Evolutionary conservation across 92 coral and sea anemone species (phyloP), one percentile per base, ranked within the genome.

Genomic region (Blastomussa wellsi): DNA sequence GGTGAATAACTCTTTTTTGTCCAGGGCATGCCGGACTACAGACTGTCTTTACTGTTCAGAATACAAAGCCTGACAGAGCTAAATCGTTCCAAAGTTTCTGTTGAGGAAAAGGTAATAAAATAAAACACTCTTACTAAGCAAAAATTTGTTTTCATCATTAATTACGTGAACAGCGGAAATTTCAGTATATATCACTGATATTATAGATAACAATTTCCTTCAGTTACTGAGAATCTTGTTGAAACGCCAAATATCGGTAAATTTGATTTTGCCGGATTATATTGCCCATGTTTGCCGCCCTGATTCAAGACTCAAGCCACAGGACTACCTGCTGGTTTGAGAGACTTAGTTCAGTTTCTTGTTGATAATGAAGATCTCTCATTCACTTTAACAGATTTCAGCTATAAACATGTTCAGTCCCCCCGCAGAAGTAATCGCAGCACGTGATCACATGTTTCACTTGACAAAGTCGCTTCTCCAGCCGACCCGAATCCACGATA

Each of bases 381-480:
- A 57, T 57, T 62, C 16, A 26, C 31, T n/a, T 57, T 62, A 3
- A 32, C 86, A 95, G 98, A 88, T 96, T 57, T 93, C 98, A 32
- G 98, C 98, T 4, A 73, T 93, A 67, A 96, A 96, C 88, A 93
- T 96, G 93, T 96, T 92, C 76, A 94, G 84, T 65, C 99, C 99
- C 44, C 99, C 99, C 2, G 76, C 82, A 57, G 99, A 94, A 68
- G 95, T 96, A 13, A 90, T 96, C 7, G 99, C 99, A 72, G 91
- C 99, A 69, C 98, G 98, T 91, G 99, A 96, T 86, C 99, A 96
- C 78, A 94, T 96, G 98, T 88, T 96, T 19, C 99, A 96, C 81
- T 95, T 94, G 81, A 98, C 95, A 36, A 93, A 97, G 73, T 94
- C 99, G 1, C 86, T 96, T 79, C 89, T 89, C 8, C 98, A 96